Conservation (phyloP, 2,113 vertebrate species). For the Charina bottae region DNA sequence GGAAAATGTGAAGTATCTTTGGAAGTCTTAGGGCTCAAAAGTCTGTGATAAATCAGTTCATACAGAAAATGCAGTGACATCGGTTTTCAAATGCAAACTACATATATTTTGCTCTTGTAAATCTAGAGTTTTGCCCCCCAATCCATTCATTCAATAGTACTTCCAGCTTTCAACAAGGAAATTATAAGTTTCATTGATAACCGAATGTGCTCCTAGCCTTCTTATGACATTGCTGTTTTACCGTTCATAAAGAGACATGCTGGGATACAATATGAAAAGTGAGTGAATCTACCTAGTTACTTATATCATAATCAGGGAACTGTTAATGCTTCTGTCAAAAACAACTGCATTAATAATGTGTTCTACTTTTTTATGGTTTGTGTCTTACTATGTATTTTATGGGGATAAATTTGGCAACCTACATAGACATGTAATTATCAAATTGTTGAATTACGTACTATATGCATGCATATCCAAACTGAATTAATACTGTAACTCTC, state of each 20-base stretch:
- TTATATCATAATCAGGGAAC: neutral
- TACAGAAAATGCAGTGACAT: neutral
- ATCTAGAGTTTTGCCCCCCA: neutral
- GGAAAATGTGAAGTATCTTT: neutral
- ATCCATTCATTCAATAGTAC: neutral
- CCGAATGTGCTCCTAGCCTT: neutral
- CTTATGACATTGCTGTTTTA: neutral
- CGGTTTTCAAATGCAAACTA: neutral
- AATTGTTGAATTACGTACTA: constrained; percentile 31
- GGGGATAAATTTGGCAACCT: neutral
- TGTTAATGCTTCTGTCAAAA: neutral
- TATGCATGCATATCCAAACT: constrained; percentile 41
- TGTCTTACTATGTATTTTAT: neutral
- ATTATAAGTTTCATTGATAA: neutral
- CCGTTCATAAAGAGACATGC: neutral
- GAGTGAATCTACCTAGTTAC: neutral
- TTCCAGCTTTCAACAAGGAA: neutral
- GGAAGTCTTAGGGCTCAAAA: neutral
- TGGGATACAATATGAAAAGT: neutral
- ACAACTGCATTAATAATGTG: neutral
- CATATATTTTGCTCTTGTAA: neutral
- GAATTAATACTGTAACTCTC: constrained; percentile 17
- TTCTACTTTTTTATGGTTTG: neutral
- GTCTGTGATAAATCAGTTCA: neutral
- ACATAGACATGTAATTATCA: constrained; percentile 25